These are phyloP conservation scores for Lapara coniferarum DNA, from an alignment of 2,888 invertebrate species.

Conservation along the genomic window DNA sequence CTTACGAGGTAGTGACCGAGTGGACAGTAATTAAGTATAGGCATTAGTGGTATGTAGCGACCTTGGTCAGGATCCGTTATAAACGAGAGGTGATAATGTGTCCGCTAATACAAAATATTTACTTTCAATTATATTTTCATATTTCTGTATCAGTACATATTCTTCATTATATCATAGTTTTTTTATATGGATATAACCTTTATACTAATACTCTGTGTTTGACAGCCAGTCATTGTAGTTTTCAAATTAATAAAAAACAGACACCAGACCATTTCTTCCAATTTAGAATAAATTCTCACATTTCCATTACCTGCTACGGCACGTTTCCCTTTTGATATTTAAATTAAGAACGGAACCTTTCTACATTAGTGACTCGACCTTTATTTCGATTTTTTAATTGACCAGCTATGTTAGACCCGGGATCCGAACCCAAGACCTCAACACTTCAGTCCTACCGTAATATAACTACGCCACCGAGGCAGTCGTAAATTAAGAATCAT, in stretches of 20 bases:
- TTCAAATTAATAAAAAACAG: too few relatives aligned
- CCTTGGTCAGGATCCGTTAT: conserved; percentile 59
- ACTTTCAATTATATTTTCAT: not conserved
- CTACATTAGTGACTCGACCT: too few relatives aligned
- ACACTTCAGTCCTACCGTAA: too few relatives aligned
- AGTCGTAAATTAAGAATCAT: too few relatives aligned
- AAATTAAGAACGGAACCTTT: not conserved
- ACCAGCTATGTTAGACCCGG: too few relatives aligned
- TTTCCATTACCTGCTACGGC: too few relatives aligned
- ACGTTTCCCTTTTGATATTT: not conserved
- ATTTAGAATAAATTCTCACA: not conserved
- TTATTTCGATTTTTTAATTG: not conserved
- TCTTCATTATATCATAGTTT: not conserved
- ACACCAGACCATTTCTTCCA: too few relatives aligned
- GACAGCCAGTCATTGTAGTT: too few relatives aligned
- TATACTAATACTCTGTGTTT: not conserved
- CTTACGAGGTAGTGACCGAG: conserved; percentile 53
- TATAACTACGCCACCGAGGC: too few relatives aligned
- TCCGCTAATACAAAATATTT: not conserved
- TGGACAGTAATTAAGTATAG: conserved; percentile 62
- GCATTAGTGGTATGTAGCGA: conserved; percentile 50
- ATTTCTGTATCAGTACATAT: not conserved
- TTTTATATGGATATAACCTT: not conserved
- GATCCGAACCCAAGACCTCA: too few relatives aligned
- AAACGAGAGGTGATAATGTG: conserved; percentile 16